phyloP scores from a whole-genome alignment of 2,797 vertebrate species.

The Aeoliscus strigatus region DNA sequence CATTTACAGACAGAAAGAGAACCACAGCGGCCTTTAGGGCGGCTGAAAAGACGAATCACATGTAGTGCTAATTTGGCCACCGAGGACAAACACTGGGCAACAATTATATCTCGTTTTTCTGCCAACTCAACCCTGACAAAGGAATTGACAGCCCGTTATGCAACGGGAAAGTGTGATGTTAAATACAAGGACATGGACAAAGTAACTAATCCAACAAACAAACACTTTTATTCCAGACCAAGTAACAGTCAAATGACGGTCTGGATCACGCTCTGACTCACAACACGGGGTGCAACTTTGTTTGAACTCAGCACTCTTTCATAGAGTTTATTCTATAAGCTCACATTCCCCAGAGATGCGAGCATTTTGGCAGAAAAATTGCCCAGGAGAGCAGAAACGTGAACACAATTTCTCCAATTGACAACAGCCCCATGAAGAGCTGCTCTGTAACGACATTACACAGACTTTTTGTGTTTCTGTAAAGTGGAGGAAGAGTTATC shows the following conservation, averaged over 20 bases:
- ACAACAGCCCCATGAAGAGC: constrained; percentile 5
- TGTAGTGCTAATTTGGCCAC: constrained; percentile 33
- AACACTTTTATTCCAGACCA: no score
- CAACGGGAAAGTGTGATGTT: constrained; percentile 7
- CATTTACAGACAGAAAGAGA: neutral
- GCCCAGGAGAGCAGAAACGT: constrained; percentile 17
- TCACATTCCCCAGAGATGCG: no score
- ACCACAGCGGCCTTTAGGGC: no score
- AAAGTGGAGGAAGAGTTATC: no score
- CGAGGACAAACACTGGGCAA: constrained; percentile 40
- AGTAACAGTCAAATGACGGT: no score
- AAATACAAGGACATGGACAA: constrained; percentile 22
- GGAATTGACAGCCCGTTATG: constrained; percentile 1
- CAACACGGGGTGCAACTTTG: no score
- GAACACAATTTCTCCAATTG: neutral
- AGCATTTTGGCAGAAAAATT: no score
- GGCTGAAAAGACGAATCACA: constrained; percentile 35
- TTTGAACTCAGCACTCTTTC: no score
- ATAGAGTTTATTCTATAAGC: no score
- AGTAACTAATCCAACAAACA: no score
- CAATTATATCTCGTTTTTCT: constrained; percentile 40
- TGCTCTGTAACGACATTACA: constrained; percentile 5
- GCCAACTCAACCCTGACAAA: constrained; percentile 31
- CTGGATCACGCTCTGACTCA: no score
- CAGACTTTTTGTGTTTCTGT: no score